These are phyloP conservation scores for Periophthalmodon schlosseri DNA, from an alignment of 2,113 vertebrate genomes.

Conservation along the genomic window DNA sequence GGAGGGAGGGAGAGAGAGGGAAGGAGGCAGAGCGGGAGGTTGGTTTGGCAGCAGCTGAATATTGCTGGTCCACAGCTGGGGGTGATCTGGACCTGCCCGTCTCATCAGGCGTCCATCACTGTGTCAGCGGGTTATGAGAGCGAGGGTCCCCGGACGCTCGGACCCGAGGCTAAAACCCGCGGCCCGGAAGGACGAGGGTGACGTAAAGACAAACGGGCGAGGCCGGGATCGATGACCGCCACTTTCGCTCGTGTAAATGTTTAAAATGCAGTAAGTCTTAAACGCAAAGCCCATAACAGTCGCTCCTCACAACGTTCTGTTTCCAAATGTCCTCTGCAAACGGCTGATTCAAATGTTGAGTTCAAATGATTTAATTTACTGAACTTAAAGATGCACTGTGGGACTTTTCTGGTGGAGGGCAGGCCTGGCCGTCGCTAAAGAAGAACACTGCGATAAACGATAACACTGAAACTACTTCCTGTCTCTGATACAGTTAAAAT, in stretches of 20 bases:
- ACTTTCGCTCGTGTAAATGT: slow-evolving; percentile 3
- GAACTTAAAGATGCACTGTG: not conserved
- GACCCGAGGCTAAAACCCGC: slow-evolving; percentile 49
- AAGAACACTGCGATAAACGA: too few species aligned
- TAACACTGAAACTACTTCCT: too few species aligned
- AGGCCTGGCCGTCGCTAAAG: too few species aligned
- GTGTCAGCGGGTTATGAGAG: slow-evolving; percentile 73
- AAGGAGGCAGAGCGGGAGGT: not conserved
- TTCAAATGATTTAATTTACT: not conserved
- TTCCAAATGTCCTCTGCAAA: too few species aligned
- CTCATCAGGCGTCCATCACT: slow-evolving; percentile 75
- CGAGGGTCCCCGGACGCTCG: slow-evolving; percentile 59
- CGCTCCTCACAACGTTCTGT: too few species aligned
- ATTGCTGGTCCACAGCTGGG: slow-evolving; percentile 67
- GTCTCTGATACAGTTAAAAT: too few species aligned
- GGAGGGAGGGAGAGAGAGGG: too few species aligned
- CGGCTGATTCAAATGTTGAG: too few species aligned
- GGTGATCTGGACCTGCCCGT: slow-evolving; percentile 59
- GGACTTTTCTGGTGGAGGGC: too few species aligned
- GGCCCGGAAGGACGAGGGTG: slow-evolving; percentile 44
- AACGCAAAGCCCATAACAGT: slow-evolving; percentile 8
- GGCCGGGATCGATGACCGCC: not conserved
- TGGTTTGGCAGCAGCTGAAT: slow-evolving; percentile 49
- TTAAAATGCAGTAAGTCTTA: slow-evolving; percentile 1
- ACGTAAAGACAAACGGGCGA: slow-evolving; percentile 30